phyloP scores from a whole-genome alignment of 2,797 vertebrate genomes.

The Sebastes elongatus region DNA sequence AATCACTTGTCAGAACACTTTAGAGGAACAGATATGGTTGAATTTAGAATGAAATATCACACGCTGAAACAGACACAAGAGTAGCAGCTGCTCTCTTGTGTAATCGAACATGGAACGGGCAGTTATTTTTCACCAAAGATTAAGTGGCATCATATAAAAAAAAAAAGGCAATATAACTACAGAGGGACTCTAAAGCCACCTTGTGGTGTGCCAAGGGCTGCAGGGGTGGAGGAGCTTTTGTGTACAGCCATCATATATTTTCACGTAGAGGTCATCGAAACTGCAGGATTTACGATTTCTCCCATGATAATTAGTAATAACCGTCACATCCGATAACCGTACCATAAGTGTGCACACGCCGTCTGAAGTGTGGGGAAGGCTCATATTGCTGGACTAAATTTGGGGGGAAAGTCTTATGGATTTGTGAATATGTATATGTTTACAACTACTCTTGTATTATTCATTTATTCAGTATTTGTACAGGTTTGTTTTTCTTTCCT shows the following conservation, averaged over 20 bases:
- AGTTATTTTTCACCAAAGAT: conserved; percentile 91
- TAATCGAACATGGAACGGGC: conserved; percentile 42
- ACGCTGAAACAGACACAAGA: conserved; percentile 13
- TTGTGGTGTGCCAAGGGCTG: conserved; percentile 52
- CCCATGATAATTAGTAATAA: conserved; percentile 50
- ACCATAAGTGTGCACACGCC: conserved; percentile 41
- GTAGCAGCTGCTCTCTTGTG: conserved; percentile 46
- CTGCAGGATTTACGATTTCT: conserved; percentile 54
- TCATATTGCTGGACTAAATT: conserved; percentile 57
- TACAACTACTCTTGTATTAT: conserved; percentile 75
- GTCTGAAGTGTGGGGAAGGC: conserved; percentile 48
- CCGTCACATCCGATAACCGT: conserved; percentile 39
- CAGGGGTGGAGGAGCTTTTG: conserved; percentile 35
- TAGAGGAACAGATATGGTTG: conserved; percentile 15
- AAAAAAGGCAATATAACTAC: conserved; percentile 80
- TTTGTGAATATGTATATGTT: conserved; percentile 85
- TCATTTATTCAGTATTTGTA: conserved; percentile 83
- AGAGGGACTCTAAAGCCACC: conserved; percentile 50
- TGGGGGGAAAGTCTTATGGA: conserved; percentile 34
- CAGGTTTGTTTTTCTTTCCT: conserved; percentile 71
- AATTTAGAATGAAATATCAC: conserved; percentile 37
- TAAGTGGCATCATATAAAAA: conserved; percentile 73
- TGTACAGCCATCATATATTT: conserved; percentile 48
- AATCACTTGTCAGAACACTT: conserved; percentile 32
- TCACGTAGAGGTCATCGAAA: conserved; percentile 50